Evolutionary conservation across 2,888 invertebrate genomes (phyloP).

Genomic region (Nudaria mundana): DNA sequence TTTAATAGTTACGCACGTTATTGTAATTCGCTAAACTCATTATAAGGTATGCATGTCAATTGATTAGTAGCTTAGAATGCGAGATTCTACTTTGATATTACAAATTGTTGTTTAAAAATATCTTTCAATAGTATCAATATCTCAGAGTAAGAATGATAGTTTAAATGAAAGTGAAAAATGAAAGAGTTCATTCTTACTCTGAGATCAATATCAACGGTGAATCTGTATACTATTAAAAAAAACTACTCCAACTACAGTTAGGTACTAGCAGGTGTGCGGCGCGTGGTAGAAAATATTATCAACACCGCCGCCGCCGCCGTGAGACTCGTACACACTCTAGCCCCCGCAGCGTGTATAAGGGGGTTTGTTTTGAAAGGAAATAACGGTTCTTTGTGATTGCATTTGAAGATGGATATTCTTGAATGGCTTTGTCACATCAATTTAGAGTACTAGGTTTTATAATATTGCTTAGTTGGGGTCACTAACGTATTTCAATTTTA

Average conservation of each 20-base stretch:
- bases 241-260: constrained; percentile 25
- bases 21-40: no score
- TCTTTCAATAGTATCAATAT: no score
- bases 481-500: no score
- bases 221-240: constrained; percentile 5
- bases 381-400: constrained; percentile 18
- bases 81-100: no score
- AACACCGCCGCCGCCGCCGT: constrained; percentile 13
- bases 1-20: no score
- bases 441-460: constrained; percentile 1
- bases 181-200: neutral
- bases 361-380: constrained; percentile 10
- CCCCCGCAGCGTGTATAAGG: constrained; percentile 10
- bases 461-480: no score
- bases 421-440: neutral
- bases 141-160: no score
- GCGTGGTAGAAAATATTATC: constrained; percentile 30
- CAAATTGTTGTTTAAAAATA: no score
- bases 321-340: constrained; percentile 24
- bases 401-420: constrained; percentile 4
- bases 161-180: no score
- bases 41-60: no score
- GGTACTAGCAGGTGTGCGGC: constrained; percentile 19
- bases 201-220: constrained; percentile 4
- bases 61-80: no score